Evolutionary conservation across 1,140 invertebrate species (phyloP), one percentile per base, ranked within the genome.

Genomic region (Bombus waltoni): DNA sequence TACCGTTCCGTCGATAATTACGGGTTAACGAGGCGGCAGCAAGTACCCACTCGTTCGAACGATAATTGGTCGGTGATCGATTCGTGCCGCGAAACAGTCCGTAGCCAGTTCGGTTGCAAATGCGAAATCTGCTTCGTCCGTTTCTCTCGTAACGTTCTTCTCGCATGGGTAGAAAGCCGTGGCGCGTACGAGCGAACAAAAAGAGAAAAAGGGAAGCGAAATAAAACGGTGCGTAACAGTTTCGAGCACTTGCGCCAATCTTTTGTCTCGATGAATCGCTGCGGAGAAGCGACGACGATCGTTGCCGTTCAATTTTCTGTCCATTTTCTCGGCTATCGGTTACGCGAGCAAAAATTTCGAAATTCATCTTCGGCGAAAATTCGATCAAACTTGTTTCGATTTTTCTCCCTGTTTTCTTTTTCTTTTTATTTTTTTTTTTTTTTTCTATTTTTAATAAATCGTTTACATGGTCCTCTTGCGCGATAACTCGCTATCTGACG

Each of bases 11-110:
- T 65, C 68, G 76, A 87, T 84, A 86, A 87, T 89, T 83, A 84
- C 76, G 71, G 62, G 80, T 89, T 90, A 90, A 90, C 88, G 81
- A 90, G 88, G 76, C 81, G 85, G 68, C 85, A 47, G 66, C 89
- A 89, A 89, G 47, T 80, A 70, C 59, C 53, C 72, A 78, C 77
- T 89, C 88, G 77, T 86, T 81, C 83, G 44, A 82, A 86, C 79
- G 81, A 90, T 89, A 90, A 90, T 89, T 87, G 88, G 73, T 89
- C 76, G 77, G 42, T 87, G 85, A 90, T 90, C 88, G 88, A 90
- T 89, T 89, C 59, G 72, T 62, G 53, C 83, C 79, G 70, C 83
- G 78, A 79, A 88, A 88, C 78, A 88, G 82, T 53, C 40, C 73
- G 77, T 66, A 70, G 47, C 57, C 59, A 59, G 35, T 85, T 44